A percentile compares a stretch with the other conserved stretches of the same genome.
Conservation (phyloP, 2,888 invertebrate genomes). For the Drosophila formosana region DNA sequence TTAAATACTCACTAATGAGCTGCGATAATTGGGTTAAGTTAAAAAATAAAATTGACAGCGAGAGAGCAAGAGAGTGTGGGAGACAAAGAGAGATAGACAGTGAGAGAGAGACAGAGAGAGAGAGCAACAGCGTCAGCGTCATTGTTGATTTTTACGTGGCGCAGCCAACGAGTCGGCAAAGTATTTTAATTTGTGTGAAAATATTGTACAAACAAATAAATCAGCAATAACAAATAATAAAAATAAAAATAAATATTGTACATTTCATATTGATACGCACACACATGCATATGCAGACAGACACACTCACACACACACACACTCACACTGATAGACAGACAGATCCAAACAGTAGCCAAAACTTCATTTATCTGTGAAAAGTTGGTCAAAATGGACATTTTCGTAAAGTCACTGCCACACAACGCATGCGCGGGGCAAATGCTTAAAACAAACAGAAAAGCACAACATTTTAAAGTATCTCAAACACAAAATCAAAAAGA, state of each 20-base stretch:
- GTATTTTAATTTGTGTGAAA: slow-evolving; percentile 82
- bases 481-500: slow-evolving; percentile 58
- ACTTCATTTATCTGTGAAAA: slow-evolving; percentile 62
- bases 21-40: slow-evolving; percentile 78
- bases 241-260: slow-evolving; percentile 76
- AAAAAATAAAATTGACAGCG: slow-evolving; percentile 30
- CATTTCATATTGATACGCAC: slow-evolving; percentile 58
- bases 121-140: slow-evolving; percentile 13
- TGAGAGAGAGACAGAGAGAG: slow-evolving; percentile 2
- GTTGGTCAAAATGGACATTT: slow-evolving; percentile 73
- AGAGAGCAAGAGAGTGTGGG: background rate
- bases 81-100: slow-evolving; percentile 7
- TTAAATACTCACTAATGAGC: slow-evolving; percentile 81
- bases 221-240: slow-evolving; percentile 75
- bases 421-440: slow-evolving; percentile 71
- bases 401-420: slow-evolving; percentile 63
- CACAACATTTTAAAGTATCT: slow-evolving; percentile 69
- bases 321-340: background rate
- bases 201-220: slow-evolving; percentile 79
- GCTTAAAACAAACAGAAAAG: slow-evolving; percentile 65
- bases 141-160: slow-evolving; percentile 50
- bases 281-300: slow-evolving; percentile 8
- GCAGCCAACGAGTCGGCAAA: slow-evolving; percentile 60
- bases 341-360: slow-evolving; percentile 32
- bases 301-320: slow-evolving; percentile 15